Evolutionary conservation across 2,113 vertebrate genomes (phyloP).

Genomic region (Baryphthengus martii): DNA sequence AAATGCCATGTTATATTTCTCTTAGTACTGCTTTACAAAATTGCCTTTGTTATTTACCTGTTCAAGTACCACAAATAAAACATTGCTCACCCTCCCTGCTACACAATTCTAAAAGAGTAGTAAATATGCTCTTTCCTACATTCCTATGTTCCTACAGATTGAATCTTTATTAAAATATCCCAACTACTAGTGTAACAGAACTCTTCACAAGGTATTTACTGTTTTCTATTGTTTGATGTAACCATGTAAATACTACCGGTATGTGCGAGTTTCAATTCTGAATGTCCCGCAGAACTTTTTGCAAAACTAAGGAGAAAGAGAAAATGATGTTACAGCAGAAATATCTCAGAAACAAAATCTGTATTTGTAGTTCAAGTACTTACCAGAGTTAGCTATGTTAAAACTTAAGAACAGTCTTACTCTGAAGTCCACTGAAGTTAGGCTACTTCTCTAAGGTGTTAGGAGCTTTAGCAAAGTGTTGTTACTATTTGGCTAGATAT

Average conservation of each 20-base stretch:
- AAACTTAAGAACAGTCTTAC: not conserved
- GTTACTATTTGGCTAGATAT: not conserved
- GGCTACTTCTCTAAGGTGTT: not conserved
- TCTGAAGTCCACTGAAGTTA: not conserved
- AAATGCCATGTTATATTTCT: not conserved
- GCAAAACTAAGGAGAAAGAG: not conserved
- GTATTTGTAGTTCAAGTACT: not conserved
- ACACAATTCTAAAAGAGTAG: not conserved
- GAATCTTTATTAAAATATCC: not conserved
- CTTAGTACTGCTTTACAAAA: not conserved
- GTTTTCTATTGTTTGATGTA: no score
- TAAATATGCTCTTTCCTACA: not conserved
- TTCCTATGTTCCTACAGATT: not conserved
- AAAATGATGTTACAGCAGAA: not conserved
- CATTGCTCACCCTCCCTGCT: not conserved
- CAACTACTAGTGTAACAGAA: not conserved
- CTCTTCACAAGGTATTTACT: not conserved
- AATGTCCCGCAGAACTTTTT: not conserved
- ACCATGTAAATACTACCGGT: not conserved
- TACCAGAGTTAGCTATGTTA: not conserved
- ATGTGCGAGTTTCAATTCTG: not conserved
- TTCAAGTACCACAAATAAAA: not conserved
- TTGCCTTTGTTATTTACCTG: not conserved
- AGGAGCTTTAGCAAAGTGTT: not conserved
- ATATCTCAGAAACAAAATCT: not conserved